Base-by-base conservation (phyloP, 2,113 vertebrate species). In the Paedocypris sp. region DNA sequence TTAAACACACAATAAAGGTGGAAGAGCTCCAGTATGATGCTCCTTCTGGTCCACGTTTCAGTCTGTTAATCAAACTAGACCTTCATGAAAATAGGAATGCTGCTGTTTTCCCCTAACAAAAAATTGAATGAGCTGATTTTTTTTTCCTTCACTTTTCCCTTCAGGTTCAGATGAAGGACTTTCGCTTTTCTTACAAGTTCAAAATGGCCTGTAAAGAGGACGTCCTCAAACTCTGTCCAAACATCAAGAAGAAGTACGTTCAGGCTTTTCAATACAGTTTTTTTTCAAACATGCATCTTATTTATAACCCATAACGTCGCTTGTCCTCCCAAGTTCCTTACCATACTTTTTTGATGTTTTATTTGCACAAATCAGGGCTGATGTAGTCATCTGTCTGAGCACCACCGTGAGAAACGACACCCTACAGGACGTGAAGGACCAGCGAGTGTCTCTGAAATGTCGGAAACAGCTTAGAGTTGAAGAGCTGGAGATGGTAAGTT, bases 181-280 rank as follows among this genome's bases (percentile, higher is more conserved):
- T 97, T 64, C 79, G 94, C 1, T 97, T 97, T 74, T 97, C 94
- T 0, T 97, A 97, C 71, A 98, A 98, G 74, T 97, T 98, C 66
- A 98, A 98, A 82, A 96, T 93, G 89, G 93, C 94, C 47, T 98
- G 94, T 77, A 98, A 98, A 74, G 94, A 98, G 61, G 94, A 97
- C 5, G 93, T 97, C 29, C 81, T 98, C 67, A 97, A 95, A 70
- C 80, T 98, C 58, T 98, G 94, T 64, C 92, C 94, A 8, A 97
- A 95, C 76, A 98, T 98, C 50, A 96, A 94, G 75, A 97, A 94
- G 68, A 98, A 97, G 94, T 97, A 83, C 11, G 87, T 86, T 65
- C n/a, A n/a, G n/a, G n/a, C n/a, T n/a, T n/a, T n/a, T n/a, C n/a
- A n/a, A n/a, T n/a, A n/a, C n/a, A n/a, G n/a, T n/a, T n/a, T n/a